Evolutionary conservation across 2,888 invertebrate genomes (phyloP), one percentile per base, ranked within the genome.

Genomic region (Lycocerus yunnanus): DNA sequence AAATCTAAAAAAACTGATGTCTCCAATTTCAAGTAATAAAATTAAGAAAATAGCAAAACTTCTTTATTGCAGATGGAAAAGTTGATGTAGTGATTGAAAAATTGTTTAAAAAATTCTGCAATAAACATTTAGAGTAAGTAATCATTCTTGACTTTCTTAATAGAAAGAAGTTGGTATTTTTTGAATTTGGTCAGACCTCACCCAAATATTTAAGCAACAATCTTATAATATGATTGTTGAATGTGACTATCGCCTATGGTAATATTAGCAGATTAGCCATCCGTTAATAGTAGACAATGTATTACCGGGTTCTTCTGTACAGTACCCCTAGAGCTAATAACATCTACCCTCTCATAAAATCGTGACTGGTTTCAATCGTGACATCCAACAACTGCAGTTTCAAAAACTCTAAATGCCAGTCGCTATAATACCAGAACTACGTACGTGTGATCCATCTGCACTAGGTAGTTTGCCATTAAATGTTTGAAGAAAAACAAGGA

Each of bases 311-410:
- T 82, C 82, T 82, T 79, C 79, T 81, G 83, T 43, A n/a, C 8
- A n/a, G 43, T 43, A 43, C 71, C 73, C 72, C 72, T 71, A 75
- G 76, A 76, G 74, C 78, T 73, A 75, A 79, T 75, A 74, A 75
- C 77, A 78, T 79, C 79, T 80, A 77, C 80, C 81, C 77, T 83
- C 83, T 83, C 80, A 82, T 78, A 81, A 82, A 84, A 81, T 85
- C 85, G 85, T 85, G 85, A 85, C 85, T 77, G 83, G 80, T 81
- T 82, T 81, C 78, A 84, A 83, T 85, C 85, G 85, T 85, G 85
- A 85, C 85, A 85, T 81, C 83, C 82, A 81, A 79, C 78, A 73
- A 68, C 68, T 61, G 68, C 59, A 60, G 60, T 73, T 69, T 66
- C 21, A 27, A 73, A 73, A 43, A 43, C 2, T 43, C n/a, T 43